Conservation (phyloP, 2,888 invertebrate genomes). For the Anthoptus insignis region DNA sequence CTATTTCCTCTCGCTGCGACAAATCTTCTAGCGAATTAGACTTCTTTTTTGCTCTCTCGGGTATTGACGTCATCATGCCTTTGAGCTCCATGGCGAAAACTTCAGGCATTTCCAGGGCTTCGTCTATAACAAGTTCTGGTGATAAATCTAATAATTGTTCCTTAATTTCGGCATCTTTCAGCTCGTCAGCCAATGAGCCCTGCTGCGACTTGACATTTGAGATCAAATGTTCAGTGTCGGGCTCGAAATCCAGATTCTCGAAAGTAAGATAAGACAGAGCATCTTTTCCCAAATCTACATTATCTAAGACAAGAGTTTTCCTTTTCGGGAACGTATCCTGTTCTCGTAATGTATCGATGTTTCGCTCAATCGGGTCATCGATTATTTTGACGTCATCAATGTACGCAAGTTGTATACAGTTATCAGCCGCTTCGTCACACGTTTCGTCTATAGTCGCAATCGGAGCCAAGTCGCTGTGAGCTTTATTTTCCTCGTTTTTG, state of each 20-base stretch:
- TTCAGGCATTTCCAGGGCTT: slow-evolving; percentile 65
- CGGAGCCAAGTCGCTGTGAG: slow-evolving; percentile 69
- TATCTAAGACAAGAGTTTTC: slow-evolving; percentile 55
- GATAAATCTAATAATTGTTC: slow-evolving; percentile 72
- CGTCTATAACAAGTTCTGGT: slow-evolving; percentile 76
- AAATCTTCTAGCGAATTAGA: slow-evolving; percentile 76
- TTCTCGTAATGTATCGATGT: slow-evolving; percentile 6
- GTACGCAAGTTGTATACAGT: slow-evolving; percentile 61
- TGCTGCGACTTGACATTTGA: slow-evolving; percentile 53
- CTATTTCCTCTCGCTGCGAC: slow-evolving; percentile 62
- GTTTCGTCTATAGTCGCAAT: slow-evolving; percentile 80
- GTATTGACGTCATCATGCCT: slow-evolving; percentile 65
- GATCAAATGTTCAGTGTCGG: slow-evolving; percentile 47
- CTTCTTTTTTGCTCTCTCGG: slow-evolving; percentile 77
- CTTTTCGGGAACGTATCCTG: not conserved
- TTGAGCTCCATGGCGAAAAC: slow-evolving; percentile 66
- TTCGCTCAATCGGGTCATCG: slow-evolving; percentile 45
- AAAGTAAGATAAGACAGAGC: slow-evolving; percentile 75
- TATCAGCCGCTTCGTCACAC: slow-evolving; percentile 65
- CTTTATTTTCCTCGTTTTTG: slow-evolving; percentile 61
- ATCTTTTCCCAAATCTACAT: slow-evolving; percentile 76
- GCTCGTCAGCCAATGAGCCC: slow-evolving; percentile 70
- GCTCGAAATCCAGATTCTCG: slow-evolving; percentile 66
- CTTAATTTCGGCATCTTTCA: slow-evolving; percentile 74
- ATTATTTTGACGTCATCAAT: slow-evolving; percentile 69